Conservation (phyloP, 1,140 invertebrate genomes). For the Copidosoma floridanum region DNA sequence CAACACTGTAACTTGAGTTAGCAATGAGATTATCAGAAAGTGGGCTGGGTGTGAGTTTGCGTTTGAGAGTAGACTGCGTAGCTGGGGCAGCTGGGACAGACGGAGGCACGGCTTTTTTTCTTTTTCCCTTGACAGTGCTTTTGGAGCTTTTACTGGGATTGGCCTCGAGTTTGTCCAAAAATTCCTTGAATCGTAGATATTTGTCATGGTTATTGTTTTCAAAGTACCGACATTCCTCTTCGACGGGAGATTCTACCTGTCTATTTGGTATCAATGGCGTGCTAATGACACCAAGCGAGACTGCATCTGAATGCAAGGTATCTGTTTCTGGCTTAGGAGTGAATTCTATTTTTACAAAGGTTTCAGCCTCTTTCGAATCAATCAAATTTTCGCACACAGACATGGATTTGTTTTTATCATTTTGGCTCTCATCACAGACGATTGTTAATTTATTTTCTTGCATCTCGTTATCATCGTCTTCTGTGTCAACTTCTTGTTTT, state of each 20-base stretch:
- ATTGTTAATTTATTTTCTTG: slow-evolving; percentile 1
- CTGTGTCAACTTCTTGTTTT: neutral
- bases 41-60: slow-evolving; percentile 15
- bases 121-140: slow-evolving; percentile 47
- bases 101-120: neutral
- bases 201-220: slow-evolving; percentile 17
- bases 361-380: no score
- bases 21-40: slow-evolving; percentile 20
- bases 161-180: slow-evolving; percentile 21
- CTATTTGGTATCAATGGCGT: no score
- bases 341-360: no score
- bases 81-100: no score
- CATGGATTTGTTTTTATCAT: no score
- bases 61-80: neutral
- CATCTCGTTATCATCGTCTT: neutral
- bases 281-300: no score
- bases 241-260: slow-evolving; percentile 18
- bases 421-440: neutral
- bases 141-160: slow-evolving; percentile 28
- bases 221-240: slow-evolving; percentile 24
- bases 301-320: no score
- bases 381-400: no score
- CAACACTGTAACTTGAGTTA: no score
- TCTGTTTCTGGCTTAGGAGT: no score
- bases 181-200: slow-evolving; percentile 18